Conservation (phyloP, 2,113 vertebrate species). For the Numida meleagris region DNA sequence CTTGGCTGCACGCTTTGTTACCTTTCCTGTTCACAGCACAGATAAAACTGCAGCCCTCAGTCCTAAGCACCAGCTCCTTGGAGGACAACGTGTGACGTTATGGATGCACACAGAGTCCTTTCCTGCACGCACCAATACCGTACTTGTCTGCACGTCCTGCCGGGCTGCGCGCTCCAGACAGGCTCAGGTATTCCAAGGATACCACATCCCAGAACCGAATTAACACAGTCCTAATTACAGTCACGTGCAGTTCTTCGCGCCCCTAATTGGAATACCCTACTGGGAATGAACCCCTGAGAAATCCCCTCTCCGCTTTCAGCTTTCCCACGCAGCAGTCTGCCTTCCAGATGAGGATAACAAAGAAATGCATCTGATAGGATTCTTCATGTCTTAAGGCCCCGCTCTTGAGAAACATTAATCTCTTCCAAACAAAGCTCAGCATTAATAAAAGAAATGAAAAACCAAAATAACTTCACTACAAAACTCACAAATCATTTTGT, state of each 20-base stretch:
- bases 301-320: not conserved
- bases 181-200: not conserved
- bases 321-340: not conserved
- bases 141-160: accelerated
- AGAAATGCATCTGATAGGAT: not conserved
- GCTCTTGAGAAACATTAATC: not conserved
- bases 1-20: not conserved
- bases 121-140: accelerated
- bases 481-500: not conserved
- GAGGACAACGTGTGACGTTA: not conserved
- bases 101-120: accelerated
- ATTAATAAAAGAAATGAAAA: not conserved
- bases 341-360: not conserved
- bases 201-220: not conserved
- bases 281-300: not conserved
- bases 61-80: accelerated
- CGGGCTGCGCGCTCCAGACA: accelerated
- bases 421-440: not conserved
- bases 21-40: not conserved
- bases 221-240: not conserved
- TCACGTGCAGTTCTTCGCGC: too few species aligned
- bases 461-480: not conserved
- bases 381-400: not conserved
- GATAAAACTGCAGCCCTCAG: not conserved
- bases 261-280: not conserved